phyloP scores from a whole-genome alignment of 2,888 invertebrate genomes.

The Drosophila greeni region DNA sequence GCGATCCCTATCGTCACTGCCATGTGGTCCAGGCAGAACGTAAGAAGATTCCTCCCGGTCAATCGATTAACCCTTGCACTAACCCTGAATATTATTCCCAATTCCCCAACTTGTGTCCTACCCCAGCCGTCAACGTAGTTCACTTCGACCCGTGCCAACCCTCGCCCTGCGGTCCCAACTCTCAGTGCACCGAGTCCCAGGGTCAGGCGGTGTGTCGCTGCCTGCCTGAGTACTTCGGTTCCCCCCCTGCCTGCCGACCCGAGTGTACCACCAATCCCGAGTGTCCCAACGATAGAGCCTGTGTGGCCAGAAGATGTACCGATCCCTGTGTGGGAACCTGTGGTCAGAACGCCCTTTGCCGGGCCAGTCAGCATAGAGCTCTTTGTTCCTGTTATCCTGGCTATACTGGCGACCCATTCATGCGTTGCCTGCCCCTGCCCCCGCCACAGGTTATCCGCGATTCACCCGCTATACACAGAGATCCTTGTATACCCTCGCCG shows the following conservation, averaged over 20 bases:
- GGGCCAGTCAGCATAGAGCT: slow-evolving; percentile 81
- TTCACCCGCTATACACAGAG: slow-evolving; percentile 55
- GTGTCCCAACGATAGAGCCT: slow-evolving; percentile 81
- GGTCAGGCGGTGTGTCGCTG: slow-evolving; percentile 83
- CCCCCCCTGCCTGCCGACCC: slow-evolving; percentile 84
- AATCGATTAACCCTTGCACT: slow-evolving; percentile 36
- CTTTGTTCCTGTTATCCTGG: slow-evolving; percentile 82
- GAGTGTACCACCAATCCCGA: slow-evolving; percentile 83
- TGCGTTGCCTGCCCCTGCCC: slow-evolving; percentile 81
- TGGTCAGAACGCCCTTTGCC: slow-evolving; percentile 82
- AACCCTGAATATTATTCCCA: slow-evolving; percentile 46
- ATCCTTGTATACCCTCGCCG: slow-evolving; percentile 84
- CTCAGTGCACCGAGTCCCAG: slow-evolving; percentile 84
- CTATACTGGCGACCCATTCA: slow-evolving; percentile 86
- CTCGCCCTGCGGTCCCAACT: slow-evolving; percentile 87
- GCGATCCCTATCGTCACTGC: slow-evolving; percentile 86
- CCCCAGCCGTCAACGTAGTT: slow-evolving; percentile 44
- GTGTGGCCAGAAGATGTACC: slow-evolving; percentile 82
- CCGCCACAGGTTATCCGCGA: slow-evolving; percentile 68
- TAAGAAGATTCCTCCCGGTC: slow-evolving; percentile 62
- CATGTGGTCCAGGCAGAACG: slow-evolving; percentile 65
- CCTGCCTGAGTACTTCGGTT: slow-evolving; percentile 82
- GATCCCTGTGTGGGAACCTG: slow-evolving; percentile 84
- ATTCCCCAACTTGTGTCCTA: slow-evolving; percentile 44
- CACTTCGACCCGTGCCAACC: slow-evolving; percentile 84